These are phyloP conservation scores for Drosophila navojoa DNA, from an alignment of 1,140 invertebrate genomes.

Conservation along the genomic window DNA sequence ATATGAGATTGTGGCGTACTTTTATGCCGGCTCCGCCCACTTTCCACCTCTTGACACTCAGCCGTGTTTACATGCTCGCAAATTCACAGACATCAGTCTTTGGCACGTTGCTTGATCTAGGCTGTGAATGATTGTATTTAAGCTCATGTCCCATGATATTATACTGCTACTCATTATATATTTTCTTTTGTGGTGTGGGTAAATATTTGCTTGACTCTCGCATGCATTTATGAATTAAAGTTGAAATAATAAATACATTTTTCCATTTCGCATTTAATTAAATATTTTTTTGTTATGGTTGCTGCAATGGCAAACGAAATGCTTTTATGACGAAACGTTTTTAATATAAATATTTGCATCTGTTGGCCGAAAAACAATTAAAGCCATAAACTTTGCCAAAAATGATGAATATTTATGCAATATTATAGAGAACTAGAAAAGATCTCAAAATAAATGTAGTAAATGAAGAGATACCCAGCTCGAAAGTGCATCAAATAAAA, in stretches of 20 bases:
- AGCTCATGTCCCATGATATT: constrained; percentile 13
- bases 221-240: constrained; percentile 13
- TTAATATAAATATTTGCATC: constrained; percentile 4
- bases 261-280: constrained; percentile 7
- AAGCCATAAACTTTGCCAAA: not conserved
- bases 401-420: not conserved
- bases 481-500: too few species aligned
- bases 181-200: constrained; percentile 23
- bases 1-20: constrained; percentile 22
- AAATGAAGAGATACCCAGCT: too few species aligned
- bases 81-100: constrained; percentile 10
- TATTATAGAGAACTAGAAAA: too few species aligned
- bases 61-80: constrained; percentile 50
- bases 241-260: not conserved
- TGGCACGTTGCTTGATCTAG: constrained; percentile 7
- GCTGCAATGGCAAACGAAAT: not conserved
- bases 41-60: constrained; percentile 2
- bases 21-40: constrained; percentile 18
- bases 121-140: constrained; percentile 58
- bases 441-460: too few species aligned
- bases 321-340: not conserved
- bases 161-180: not conserved
- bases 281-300: constrained; percentile 2
- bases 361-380: not conserved
- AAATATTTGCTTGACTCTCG: constrained; percentile 55